phyloP scores from a whole-genome alignment of 2,888 invertebrate species.

The Amitus sp. region DNA sequence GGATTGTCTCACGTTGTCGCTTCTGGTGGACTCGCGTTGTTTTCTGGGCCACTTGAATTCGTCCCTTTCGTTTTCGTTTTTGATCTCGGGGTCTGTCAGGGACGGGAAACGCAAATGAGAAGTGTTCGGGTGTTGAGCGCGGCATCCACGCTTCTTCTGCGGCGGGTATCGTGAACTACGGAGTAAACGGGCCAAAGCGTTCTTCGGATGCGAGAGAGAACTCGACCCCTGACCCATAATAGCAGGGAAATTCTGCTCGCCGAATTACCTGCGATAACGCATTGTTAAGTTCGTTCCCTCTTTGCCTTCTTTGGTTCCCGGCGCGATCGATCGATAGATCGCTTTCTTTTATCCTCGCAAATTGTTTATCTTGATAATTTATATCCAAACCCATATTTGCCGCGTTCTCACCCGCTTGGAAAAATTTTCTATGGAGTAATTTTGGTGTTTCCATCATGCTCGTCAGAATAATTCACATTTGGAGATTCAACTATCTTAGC shows the following conservation, averaged over 20 bases:
- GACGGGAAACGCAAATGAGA: background rate
- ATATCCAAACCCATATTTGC: too few species aligned
- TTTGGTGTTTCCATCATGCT: too few species aligned
- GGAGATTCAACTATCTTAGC: too few species aligned
- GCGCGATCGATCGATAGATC: background rate
- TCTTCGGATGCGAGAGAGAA: conserved; percentile 68
- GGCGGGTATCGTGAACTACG: conserved; percentile 65
- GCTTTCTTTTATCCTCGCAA: background rate
- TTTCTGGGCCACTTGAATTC: conserved; percentile 31
- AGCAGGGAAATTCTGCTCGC: conserved; percentile 38
- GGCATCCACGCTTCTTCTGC: conserved; percentile 6
- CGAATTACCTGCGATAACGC: conserved; percentile 45
- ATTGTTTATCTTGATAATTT: background rate
- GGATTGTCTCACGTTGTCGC: background rate
- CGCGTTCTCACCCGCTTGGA: too few species aligned
- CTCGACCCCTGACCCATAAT: conserved; percentile 61
- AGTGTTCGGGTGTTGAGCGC: conserved; percentile 1
- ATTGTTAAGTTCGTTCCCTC: background rate
- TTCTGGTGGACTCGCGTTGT: conserved; percentile 19
- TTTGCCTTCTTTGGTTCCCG: background rate
- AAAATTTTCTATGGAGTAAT: too few species aligned
- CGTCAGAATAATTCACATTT: too few species aligned
- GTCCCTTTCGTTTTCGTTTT: conserved; percentile 24
- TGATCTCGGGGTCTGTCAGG: background rate
- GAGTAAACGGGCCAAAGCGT: conserved; percentile 81